Evolutionary conservation across 2,113 vertebrate species (phyloP), one percentile per base, ranked within the genome.

Genomic region (Cynopterus brachyotis): DNA sequence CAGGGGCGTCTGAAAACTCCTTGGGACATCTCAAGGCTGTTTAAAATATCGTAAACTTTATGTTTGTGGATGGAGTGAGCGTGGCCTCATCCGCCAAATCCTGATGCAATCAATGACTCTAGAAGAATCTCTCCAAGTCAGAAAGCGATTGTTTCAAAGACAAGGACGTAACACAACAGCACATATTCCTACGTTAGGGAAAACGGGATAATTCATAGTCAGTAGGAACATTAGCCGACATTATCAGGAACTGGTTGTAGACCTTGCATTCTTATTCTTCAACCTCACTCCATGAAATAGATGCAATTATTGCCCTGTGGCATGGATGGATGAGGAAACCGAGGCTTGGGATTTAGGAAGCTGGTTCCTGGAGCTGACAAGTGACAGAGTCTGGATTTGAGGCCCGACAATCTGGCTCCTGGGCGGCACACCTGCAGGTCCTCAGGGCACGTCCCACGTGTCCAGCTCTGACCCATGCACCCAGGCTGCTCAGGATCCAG

Each of bases 11-110:
- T 53, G 55, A n/a, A 60, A 64, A 67, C 1, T 92, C 92, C 75
- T 81, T 47, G 9, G 89, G 79, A 94, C 32, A 19, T 26, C 59
- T 55, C 72, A 24, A 55, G 64, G 64, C 83, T 90, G 17, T 94
- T 79, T 45, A 28, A 37, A 75, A 30, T 57, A 53, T 32, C 17
- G 11, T 8, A 24, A 40, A 10, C 17, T 83, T 59, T 50, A 73
- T 95, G 87, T 90, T 97, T 94, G 69, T 83, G 79, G 64, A 94
- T 76, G 47, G 32, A 80, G 9, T 7, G 37, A 86, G 35, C 15
- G 2, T 42, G 26, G 24, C 37, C 53, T 93, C 45, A 7, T 86
- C 79, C 30, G 7, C 37, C 79, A 87, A 72, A 75, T 93, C 70
- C 47, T 37, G 32, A 40, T 45, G 45, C 11, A 17, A 62, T 70